Base-by-base conservation (phyloP, 2,888 invertebrate species). In the Heteropelma amictum region DNA sequence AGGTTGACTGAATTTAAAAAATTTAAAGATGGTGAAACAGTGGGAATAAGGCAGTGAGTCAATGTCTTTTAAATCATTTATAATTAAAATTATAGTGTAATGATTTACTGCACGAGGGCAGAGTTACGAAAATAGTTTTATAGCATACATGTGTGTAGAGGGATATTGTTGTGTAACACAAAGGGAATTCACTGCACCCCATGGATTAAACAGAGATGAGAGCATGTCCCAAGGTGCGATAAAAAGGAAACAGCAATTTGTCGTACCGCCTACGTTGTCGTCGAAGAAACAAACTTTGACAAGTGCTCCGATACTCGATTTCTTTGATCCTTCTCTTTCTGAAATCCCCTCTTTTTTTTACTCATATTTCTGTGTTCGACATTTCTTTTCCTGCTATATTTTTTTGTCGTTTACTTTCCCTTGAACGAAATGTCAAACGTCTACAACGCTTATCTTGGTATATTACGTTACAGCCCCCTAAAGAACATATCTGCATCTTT, bases 221-320 rank as follows among this genome's bases (percentile, higher is more conserved):
- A 54, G 12, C 38, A 49, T 56, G 68, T 65, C 69, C 69, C 74
- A 69, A 30, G 53, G 69, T 65, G 69, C 69, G 54, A 23, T 61
- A 14, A 51, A 35, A 54, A 64, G 69, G 64, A 74, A 74, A 74
- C 69, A 74, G 60, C 64, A 69, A 74, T 74, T 74, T 69, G 69
- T 74, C 74, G 58, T 58, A 47, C 56, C 56, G 30, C 74, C 60
- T 38, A 53, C 70, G 54, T 67, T n/a, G n/a, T n/a, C 54, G 56
- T 26, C 61, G 56, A 71, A 61, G 65, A 35, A 75, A 65, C 65
- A 75, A 75, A 70, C 53, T 67, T 75, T 67, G 33, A 12, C 38
- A 30, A 51, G 38, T 64, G 38, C 12, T 12, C 63, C 35, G 23
- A 30, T 54, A 30, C 49, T 56, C 17, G n/a, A 51, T 21, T 64